These are phyloP conservation scores for Hypomecis atomaria DNA, from an alignment of 2,888 invertebrate species.

Conservation along the genomic window DNA sequence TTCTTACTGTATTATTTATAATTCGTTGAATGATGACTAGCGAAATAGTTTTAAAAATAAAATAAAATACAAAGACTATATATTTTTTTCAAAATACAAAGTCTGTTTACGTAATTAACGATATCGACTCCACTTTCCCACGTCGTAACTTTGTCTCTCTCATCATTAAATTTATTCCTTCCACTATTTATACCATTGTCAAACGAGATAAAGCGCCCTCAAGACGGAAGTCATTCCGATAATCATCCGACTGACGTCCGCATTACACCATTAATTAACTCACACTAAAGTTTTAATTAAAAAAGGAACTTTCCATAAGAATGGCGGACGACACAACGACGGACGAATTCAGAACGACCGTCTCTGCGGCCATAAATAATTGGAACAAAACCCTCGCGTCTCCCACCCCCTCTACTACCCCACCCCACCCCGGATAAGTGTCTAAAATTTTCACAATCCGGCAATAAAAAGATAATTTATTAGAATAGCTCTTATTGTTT, in stretches of 20 bases:
- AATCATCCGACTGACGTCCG: constrained; percentile 50
- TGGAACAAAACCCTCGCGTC: constrained; percentile 79
- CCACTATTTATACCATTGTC: constrained; percentile 24
- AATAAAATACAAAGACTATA: too few species aligned
- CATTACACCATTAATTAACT: constrained; percentile 79
- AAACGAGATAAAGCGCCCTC: constrained; percentile 42
- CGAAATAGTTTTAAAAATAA: too few species aligned
- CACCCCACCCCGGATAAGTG: constrained; percentile 78
- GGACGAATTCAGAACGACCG: constrained; percentile 79
- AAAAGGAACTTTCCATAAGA: constrained; percentile 77
- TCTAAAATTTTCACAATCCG: constrained; percentile 85
- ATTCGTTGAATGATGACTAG: too few species aligned
- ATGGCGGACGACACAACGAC: constrained; percentile 72
- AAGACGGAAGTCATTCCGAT: constrained; percentile 50
- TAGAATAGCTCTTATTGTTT: constrained; percentile 85
- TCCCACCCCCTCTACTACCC: constrained; percentile 50
- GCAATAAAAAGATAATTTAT: constrained; percentile 86
- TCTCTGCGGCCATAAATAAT: constrained; percentile 83
- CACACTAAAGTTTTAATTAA: constrained; percentile 82
- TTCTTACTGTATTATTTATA: too few species aligned
- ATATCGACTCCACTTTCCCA: constrained; percentile 5
- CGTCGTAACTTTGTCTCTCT: constrained; percentile 1
- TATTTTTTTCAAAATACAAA: too few species aligned
- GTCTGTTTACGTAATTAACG: too few species aligned
- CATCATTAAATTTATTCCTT: not conserved